A percentile compares a stretch with the other conserved stretches of the same genome.
phyloP scores from a whole-genome alignment of 2,113 vertebrate species.

The Stegastes partitus region DNA sequence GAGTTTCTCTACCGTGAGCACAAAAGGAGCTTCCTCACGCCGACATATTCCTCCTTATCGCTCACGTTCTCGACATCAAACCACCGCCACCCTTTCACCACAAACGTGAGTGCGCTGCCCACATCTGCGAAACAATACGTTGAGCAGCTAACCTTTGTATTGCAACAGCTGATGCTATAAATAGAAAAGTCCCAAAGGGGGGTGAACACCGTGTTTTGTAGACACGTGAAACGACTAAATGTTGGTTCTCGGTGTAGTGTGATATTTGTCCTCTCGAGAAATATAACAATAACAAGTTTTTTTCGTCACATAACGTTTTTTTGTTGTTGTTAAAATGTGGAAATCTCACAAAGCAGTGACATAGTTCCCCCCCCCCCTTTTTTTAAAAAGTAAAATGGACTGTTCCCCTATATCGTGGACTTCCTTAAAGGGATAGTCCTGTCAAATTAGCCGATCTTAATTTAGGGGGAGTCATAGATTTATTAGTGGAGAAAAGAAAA shows the following conservation, averaged over 20 bases:
- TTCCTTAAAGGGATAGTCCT: constrained; percentile 74
- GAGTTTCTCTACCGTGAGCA: constrained; percentile 35
- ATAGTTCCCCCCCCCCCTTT: constrained; percentile 53
- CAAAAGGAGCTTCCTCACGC: constrained; percentile 56
- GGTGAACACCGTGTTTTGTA: constrained; percentile 14
- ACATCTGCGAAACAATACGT: constrained; percentile 78
- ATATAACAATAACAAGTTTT: fast-evolving
- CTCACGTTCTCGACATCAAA: constrained; percentile 36
- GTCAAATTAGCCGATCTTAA: constrained; percentile 49
- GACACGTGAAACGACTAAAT: background rate
- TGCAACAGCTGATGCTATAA: constrained; percentile 86
- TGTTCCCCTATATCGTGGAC: constrained; percentile 59
- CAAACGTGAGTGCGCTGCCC: constrained; percentile 55
- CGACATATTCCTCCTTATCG: constrained; percentile 64
- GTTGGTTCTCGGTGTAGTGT: background rate
- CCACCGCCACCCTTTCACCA: constrained; percentile 62
- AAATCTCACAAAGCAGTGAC: background rate
- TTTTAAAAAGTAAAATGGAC: constrained; percentile 74
- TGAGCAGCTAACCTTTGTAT: constrained; percentile 83
- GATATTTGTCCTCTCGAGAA: fast-evolving
- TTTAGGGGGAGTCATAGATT: constrained; percentile 4
- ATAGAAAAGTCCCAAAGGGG: constrained; percentile 78
- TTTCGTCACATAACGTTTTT: fast-evolving
- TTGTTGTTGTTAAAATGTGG: background rate
- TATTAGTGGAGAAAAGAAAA: background rate